A percentile compares a stretch with the other conserved stretches of the same genome.
These are phyloP conservation scores for Chascanopsetta lugubris DNA, from an alignment of 2,113 vertebrate species.

Conservation along the genomic window DNA sequence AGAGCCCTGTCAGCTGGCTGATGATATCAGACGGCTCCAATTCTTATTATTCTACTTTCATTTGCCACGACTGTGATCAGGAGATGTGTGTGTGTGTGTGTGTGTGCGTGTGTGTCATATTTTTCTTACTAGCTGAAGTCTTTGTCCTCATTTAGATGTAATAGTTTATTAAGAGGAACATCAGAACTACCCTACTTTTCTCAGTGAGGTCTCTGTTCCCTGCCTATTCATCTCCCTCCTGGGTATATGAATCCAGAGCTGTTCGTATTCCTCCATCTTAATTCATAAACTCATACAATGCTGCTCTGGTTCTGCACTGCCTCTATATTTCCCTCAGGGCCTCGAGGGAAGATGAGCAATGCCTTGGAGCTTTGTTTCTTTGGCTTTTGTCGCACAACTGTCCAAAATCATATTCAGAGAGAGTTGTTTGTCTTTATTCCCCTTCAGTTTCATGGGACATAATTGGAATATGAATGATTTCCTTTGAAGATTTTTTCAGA, in stretches of 20 bases:
- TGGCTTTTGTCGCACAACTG: neutral
- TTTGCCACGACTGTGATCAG: constrained; percentile 13
- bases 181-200: constrained; percentile 12
- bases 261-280: constrained; percentile 12
- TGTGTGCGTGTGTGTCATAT: neutral
- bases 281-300: constrained; percentile 23
- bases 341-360: constrained; percentile 42
- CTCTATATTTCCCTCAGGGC: constrained; percentile 51
- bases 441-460: neutral
- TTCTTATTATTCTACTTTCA: constrained; percentile 31
- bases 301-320: constrained; percentile 26
- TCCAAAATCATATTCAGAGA: constrained; percentile 12
- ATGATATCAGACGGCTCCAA: constrained; percentile 14
- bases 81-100: neutral
- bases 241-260: constrained; percentile 21
- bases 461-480: neutral
- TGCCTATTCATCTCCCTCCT: constrained; percentile 22
- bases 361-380: neutral
- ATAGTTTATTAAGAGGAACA: constrained; percentile 35
- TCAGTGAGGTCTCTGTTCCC: neutral
- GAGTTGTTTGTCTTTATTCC: constrained; percentile 10
- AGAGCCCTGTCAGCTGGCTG: constrained; percentile 4
- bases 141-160: constrained; percentile 29
- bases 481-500: neutral
- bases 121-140: constrained; percentile 17